phyloP scores from a whole-genome alignment of 2,113 vertebrate genomes.

The Rhinolophus sinicus region DNA sequence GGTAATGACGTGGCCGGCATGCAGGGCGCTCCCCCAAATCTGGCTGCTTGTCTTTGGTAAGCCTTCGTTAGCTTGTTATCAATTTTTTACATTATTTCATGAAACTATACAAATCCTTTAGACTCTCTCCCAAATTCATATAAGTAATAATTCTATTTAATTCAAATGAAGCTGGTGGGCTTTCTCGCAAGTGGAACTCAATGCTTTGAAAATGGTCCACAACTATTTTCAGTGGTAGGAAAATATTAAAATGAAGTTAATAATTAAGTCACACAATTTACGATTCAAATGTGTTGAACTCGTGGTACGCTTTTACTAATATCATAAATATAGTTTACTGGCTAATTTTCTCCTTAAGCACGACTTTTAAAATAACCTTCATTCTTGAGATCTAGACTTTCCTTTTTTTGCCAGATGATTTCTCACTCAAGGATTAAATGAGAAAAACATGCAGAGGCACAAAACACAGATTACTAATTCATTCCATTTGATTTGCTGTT shows the following conservation, averaged over 20 bases:
- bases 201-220: constrained; percentile 54
- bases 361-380: constrained; percentile 78
- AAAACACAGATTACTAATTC: constrained; percentile 76
- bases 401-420: constrained; percentile 63
- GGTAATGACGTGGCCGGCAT: fast-evolving
- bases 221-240: constrained; percentile 55
- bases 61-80: neutral
- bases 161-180: constrained; percentile 12
- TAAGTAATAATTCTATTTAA: constrained; percentile 54
- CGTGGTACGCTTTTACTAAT: constrained; percentile 66
- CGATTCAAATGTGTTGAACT: constrained; percentile 73
- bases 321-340: constrained; percentile 71
- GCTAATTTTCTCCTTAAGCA: constrained; percentile 78
- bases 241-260: constrained; percentile 78
- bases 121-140: neutral
- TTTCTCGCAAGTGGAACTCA: neutral
- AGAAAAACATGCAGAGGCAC: constrained; percentile 70
- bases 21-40: neutral
- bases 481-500: constrained; percentile 63
- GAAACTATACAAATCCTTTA: neutral
- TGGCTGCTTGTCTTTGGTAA: neutral
- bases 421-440: constrained; percentile 75
- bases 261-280: constrained; percentile 76
- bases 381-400: constrained; percentile 65
- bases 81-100: neutral